Conservation (phyloP, 2,888 invertebrate genomes). For the Chloroclysta siterata region DNA sequence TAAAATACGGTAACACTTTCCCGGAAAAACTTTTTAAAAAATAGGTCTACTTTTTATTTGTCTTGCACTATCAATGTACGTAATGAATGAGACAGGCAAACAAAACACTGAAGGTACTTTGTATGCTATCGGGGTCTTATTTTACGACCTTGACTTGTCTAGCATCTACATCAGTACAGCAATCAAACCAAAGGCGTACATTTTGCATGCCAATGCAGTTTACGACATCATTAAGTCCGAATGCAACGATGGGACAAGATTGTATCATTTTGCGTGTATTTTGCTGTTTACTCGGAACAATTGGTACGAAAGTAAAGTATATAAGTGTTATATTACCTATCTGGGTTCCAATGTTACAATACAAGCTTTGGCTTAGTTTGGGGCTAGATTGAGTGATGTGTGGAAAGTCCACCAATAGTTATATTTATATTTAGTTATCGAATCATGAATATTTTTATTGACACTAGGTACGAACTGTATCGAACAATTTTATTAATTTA, state of each 20-base stretch:
- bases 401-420: too few species aligned
- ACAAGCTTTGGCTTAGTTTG: too few species aligned
- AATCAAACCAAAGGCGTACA: slow-evolving; percentile 1
- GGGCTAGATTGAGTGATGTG: too few species aligned
- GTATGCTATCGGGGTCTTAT: slow-evolving; percentile 10
- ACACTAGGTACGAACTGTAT: too few species aligned
- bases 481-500: too few species aligned
- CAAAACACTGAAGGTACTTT: slow-evolving; percentile 2
- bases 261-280: slow-evolving; percentile 5
- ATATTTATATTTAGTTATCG: too few species aligned
- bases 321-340: neutral
- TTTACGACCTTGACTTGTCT: slow-evolving; percentile 15
- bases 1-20: too few species aligned
- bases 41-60: too few species aligned
- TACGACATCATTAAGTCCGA: slow-evolving; percentile 15
- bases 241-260: slow-evolving; percentile 3
- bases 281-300: neutral
- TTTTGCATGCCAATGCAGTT: slow-evolving; percentile 18
- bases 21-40: too few species aligned
- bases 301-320: neutral
- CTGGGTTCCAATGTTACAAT: too few species aligned
- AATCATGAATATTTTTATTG: too few species aligned
- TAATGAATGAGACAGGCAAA: neutral
- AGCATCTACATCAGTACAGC: neutral
- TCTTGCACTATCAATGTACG: too few species aligned